Evolutionary conservation across 2,888 invertebrate species (phyloP), one percentile per base, ranked within the genome.

Genomic region (Leptopilina syphax): DNA sequence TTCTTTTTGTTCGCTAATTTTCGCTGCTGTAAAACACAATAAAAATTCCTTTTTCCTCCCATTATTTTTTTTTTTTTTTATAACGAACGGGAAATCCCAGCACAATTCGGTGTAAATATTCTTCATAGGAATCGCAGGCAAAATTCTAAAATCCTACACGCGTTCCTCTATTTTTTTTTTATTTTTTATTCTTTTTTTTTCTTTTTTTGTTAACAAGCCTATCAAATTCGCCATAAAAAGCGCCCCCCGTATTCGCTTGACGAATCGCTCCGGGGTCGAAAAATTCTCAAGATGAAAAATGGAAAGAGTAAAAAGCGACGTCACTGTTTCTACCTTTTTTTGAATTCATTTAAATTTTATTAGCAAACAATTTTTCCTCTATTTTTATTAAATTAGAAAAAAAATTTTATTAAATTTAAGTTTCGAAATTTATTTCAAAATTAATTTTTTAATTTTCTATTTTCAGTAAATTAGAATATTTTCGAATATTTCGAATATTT

Each of bases 111-210:
- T 68, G 68, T 68, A 50, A 68, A 68, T 68, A 47, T 68, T 12
- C 50, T 10, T 67, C 47, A 18, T 50, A 68, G 68, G 68, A 68
- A 68, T 68, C 68, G 68, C 68, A 68, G 68, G 12, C 73, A 73
- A 73, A 73, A 57, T 73, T 57, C 57, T 73, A 73, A 57, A 57
- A 34, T 57, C 34, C 73, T 73, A 73, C 34, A 73, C n/a, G 73
- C 73, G 50, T 41, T 34, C 73, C 34, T 54, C 57, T 73, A 73
- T 68, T 44, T 47, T 67, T 50, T 44, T 47, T 50, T 50, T 50
- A 12, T 12, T 50, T 47, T 9, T 50, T 50, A 2, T 12, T 50
- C 3, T 12, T 50, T 9, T 50, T 50, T 50, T 50, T 50, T 50
- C 34, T 3, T 50, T 50, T 47, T 50, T 50, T 50, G 9, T 57